Evolutionary conservation across 2,797 vertebrate species (phyloP).

Genomic region (Argyrosomus regius): DNA sequence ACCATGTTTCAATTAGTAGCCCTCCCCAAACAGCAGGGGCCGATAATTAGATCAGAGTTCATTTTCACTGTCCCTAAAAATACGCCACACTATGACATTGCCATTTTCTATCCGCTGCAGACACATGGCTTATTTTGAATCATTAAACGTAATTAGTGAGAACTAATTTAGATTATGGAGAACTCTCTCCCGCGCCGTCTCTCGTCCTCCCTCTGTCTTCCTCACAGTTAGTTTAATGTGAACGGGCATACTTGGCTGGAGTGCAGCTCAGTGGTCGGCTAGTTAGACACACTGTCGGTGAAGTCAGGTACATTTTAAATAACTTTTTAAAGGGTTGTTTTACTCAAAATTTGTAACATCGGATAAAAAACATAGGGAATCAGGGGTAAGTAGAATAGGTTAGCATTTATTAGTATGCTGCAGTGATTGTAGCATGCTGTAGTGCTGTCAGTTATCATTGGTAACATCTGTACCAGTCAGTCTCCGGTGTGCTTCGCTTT

Average conservation of each 20-base stretch:
- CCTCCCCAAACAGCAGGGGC: conserved; percentile 67
- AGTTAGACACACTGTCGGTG: conserved; percentile 14
- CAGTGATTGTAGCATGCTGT: no score
- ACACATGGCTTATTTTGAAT: conserved; percentile 82
- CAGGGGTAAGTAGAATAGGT: neutral
- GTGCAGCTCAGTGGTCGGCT: conserved; percentile 25
- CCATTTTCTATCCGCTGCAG: conserved; percentile 76
- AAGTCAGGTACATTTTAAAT: conserved; percentile 11
- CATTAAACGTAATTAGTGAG: conserved; percentile 84
- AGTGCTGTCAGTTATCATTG: no score
- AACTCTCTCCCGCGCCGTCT: conserved; percentile 29
- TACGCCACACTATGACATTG: conserved; percentile 74
- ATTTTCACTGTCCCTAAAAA: conserved; percentile 83
- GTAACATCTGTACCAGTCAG: no score
- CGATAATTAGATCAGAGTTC: conserved; percentile 85
- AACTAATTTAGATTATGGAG: conserved; percentile 82
- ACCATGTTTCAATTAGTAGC: conserved; percentile 72
- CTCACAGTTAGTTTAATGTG: conserved; percentile 57
- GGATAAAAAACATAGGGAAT: neutral
- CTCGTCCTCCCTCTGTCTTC: conserved; percentile 38
- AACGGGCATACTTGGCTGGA: conserved; percentile 38
- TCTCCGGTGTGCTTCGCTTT: no score
- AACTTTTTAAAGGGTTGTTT: conserved; percentile 1
- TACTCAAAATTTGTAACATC: neutral
- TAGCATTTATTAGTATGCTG: neutral